Percentiles rank a stretch among this genome's conserved stretches.
Evolutionary conservation across 2,113 vertebrate species (phyloP).

Genomic region (Vulpes lagopus): DNA sequence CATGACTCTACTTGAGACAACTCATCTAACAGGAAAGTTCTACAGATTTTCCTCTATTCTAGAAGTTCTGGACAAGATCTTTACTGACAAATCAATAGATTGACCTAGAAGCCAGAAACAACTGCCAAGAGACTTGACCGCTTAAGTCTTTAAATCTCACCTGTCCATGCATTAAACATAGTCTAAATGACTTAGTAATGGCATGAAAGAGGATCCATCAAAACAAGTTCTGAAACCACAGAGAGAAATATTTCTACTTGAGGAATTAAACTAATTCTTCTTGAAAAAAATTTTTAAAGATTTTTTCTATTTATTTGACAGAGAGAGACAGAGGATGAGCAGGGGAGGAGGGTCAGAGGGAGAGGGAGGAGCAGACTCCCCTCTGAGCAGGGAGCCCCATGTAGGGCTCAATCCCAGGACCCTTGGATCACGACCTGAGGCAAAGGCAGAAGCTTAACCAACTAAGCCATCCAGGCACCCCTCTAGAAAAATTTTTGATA

Average conservation of each 20-base stretch:
- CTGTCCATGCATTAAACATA: neutral
- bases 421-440: too few relatives aligned
- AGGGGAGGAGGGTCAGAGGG: too few relatives aligned
- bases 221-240: neutral
- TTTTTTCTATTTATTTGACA: too few relatives aligned
- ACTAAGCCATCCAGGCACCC: too few relatives aligned
- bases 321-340: too few relatives aligned
- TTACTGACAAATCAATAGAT: neutral
- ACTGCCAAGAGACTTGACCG: neutral
- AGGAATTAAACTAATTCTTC: neutral
- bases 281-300: neutral
- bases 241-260: neutral
- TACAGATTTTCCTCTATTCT: neutral
- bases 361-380: too few relatives aligned
- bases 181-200: neutral
- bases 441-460: too few relatives aligned
- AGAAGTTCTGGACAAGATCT: conserved; percentile 11
- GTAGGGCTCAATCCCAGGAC: too few relatives aligned
- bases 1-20: neutral
- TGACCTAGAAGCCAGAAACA: conserved; percentile 19
- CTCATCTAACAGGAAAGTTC: neutral
- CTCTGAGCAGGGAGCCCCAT: too few relatives aligned
- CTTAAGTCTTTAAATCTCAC: neutral
- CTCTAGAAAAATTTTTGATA: neutral
- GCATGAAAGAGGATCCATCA: neutral